These are phyloP conservation scores for Phataginus tricuspis DNA, from an alignment of 2,797 vertebrate species.

Conservation along the genomic window DNA sequence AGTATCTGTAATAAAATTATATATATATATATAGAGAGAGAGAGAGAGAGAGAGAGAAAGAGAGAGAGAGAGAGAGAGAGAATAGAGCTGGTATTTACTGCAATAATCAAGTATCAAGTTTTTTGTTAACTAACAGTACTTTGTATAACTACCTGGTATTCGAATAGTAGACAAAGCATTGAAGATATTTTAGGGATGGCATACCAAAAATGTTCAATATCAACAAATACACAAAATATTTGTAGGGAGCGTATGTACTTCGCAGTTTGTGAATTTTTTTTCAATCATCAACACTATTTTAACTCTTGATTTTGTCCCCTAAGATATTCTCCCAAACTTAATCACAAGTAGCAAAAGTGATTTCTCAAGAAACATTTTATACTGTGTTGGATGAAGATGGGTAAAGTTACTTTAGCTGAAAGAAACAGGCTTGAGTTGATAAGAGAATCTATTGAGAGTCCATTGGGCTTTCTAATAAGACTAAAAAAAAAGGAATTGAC, in stretches of 20 bases:
- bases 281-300: neutral
- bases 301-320: neutral
- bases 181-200: neutral
- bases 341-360: neutral
- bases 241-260: neutral
- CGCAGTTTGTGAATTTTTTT: neutral
- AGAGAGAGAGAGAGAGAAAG: no score
- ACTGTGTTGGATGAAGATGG: neutral
- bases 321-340: neutral
- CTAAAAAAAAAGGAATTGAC: neutral
- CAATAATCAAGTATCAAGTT: neutral
- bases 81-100: neutral
- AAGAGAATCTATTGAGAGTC: neutral
- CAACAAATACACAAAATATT: neutral
- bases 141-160: neutral
- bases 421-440: neutral
- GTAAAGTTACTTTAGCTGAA: constrained; percentile 39
- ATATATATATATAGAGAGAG: neutral
- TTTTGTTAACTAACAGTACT: neutral
- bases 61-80: no score
- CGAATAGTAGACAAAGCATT: neutral
- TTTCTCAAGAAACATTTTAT: constrained; percentile 25
- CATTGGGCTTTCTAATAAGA: neutral
- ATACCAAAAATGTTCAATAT: neutral
- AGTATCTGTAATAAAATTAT: neutral